Conservation (phyloP, 2,888 invertebrate genomes). For the Caenorhabditis uteleia region DNA sequence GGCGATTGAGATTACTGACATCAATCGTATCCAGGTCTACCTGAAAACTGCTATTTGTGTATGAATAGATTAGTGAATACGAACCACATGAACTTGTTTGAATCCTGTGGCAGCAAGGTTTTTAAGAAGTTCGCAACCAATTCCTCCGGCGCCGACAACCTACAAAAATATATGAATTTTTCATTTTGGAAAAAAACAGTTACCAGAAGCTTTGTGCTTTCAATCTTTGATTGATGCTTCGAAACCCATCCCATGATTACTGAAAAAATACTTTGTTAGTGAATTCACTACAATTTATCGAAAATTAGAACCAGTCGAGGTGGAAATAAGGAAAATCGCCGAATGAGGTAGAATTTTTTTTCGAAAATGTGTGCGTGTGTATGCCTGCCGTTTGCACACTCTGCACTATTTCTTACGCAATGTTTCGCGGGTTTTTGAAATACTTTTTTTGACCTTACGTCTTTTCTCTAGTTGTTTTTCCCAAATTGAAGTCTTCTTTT, state of each 20-base stretch:
- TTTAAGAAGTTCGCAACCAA: constrained; percentile 97
- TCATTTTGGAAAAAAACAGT: neutral
- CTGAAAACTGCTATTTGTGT: constrained; percentile 75
- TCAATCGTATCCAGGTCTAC: constrained; percentile 99
- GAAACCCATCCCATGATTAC: constrained; percentile 16
- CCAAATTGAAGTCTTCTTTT: no score
- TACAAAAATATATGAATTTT: neutral
- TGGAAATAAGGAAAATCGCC: no score
- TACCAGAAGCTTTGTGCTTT: constrained; percentile 5
- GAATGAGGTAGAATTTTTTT: no score
- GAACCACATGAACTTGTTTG: constrained; percentile 88
- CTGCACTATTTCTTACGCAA: no score
- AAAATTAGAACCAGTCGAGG: no score
- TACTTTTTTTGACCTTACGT: no score
- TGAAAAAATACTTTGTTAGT: neutral
- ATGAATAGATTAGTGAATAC: constrained; percentile 67
- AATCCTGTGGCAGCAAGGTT: constrained; percentile 94
- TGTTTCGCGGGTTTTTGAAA: no score
- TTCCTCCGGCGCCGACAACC: constrained; percentile 91
- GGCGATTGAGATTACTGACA: constrained; percentile 96
- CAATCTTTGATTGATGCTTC: constrained; percentile 12
- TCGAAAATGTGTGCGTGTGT: no score
- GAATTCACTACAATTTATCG: no score
- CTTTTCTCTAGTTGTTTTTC: no score
- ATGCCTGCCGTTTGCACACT: no score